Evolutionary conservation across 2,888 invertebrate genomes (phyloP).

Genomic region (Latrodectus elegans): DNA sequence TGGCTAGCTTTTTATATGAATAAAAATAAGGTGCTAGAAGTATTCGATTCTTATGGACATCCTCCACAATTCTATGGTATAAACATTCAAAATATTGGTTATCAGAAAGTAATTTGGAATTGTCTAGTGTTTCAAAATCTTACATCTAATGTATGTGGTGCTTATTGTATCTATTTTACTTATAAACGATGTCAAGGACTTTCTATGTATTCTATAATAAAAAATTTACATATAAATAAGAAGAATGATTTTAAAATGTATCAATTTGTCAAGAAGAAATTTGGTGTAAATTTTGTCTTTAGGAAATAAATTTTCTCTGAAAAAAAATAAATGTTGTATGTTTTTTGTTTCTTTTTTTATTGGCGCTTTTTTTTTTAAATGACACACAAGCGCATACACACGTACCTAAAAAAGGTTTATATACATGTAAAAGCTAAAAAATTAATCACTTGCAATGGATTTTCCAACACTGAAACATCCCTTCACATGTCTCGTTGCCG

Average conservation of each 20-base stretch:
- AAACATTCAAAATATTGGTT: not conserved
- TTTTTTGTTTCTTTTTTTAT: not conserved
- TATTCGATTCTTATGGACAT: slow-evolving; percentile 55
- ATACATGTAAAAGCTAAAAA: no score
- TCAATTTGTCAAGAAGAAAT: slow-evolving; percentile 45
- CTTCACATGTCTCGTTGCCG: no score
- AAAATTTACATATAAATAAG: not conserved
- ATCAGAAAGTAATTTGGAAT: not conserved
- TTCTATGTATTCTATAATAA: slow-evolving; percentile 6
- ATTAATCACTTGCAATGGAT: no score
- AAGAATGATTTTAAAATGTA: slow-evolving; percentile 27
- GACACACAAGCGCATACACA: no score
- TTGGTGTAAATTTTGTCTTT: slow-evolving; percentile 19
- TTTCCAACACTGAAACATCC: no score
- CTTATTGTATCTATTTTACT: slow-evolving; percentile 31
- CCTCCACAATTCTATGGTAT: slow-evolving; percentile 19
- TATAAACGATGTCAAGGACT: not conserved
- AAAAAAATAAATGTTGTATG: not conserved
- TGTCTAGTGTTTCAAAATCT: not conserved
- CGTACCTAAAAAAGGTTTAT: no score
- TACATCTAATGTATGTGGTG: slow-evolving; percentile 33
- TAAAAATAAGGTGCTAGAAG: slow-evolving; percentile 12
- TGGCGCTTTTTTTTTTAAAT: no score
- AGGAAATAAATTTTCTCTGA: not conserved
- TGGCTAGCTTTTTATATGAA: slow-evolving; percentile 50